Percentiles rank a stretch among this genome's conserved stretches.
Evolutionary conservation across 2,113 vertebrate genomes (phyloP).

Genomic region (Pitta sordida): DNA sequence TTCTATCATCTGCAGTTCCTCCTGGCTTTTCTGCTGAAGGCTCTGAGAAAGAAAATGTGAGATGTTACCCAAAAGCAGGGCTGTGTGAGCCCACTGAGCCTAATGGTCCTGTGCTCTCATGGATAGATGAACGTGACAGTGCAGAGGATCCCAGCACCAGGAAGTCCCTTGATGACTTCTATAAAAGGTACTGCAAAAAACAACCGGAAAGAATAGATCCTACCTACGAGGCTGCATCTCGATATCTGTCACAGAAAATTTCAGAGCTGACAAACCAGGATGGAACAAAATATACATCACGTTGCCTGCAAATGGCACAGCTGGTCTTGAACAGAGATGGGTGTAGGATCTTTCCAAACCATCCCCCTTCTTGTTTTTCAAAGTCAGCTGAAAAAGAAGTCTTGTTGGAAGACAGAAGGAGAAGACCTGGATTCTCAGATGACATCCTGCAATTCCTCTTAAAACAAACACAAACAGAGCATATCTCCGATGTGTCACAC

Average conservation of each 20-base stretch:
- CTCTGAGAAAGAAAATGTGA: background rate
- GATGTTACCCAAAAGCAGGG: background rate
- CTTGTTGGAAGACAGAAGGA: background rate
- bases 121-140: background rate
- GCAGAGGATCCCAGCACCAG: background rate
- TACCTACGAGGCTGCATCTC: background rate
- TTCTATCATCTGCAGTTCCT: background rate
- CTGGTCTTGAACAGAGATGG: constrained; percentile 71
- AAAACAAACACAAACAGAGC: background rate
- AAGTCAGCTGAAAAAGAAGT: constrained; percentile 1
- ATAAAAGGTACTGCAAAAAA: constrained; percentile 36
- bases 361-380: constrained; percentile 50
- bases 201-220: background rate
- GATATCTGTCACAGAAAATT: constrained; percentile 61
- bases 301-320: constrained; percentile 72
- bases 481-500: background rate
- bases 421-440: constrained; percentile 74
- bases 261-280: constrained; percentile 32
- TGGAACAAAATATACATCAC: constrained; percentile 33
- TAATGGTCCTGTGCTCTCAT: background rate
- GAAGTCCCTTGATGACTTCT: constrained; percentile 71
- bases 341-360: constrained; percentile 57
- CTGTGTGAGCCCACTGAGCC: background rate
- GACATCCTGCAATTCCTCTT: constrained; percentile 69
- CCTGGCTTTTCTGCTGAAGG: background rate